phyloP scores from a whole-genome alignment of 1,140 invertebrate species.

The Colletes gigas region DNA sequence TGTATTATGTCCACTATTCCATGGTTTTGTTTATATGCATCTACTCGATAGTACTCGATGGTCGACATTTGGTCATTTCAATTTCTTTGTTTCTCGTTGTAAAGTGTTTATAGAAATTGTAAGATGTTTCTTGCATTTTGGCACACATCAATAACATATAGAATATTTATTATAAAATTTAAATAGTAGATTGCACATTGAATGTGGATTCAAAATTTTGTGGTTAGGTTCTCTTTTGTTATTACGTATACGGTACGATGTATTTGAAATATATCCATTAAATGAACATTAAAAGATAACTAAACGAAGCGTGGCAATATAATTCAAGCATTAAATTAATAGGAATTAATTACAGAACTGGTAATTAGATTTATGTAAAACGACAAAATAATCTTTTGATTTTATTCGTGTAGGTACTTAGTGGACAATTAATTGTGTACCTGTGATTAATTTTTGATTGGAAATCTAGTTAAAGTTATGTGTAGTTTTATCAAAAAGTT shows the following conservation, averaged over 20 bases:
- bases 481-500: not conserved
- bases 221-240: slow-evolving; percentile 3
- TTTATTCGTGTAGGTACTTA: not conserved
- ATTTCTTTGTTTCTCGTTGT: no score
- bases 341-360: not conserved
- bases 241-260: not conserved
- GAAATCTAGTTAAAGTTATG: not conserved
- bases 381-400: not conserved
- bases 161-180: not conserved
- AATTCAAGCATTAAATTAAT: not conserved
- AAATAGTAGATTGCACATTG: slow-evolving; percentile 3
- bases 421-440: not conserved
- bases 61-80: not conserved
- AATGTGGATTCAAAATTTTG: not conserved
- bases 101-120: not conserved
- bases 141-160: not conserved
- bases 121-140: not conserved
- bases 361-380: not conserved
- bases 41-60: no score
- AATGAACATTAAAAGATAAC: slow-evolving; percentile 8
- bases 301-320: not conserved
- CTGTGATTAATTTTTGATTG: not conserved
- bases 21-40: slow-evolving; percentile 28
- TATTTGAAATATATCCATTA: not conserved
- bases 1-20: no score